Conservation (phyloP, 2,113 vertebrate species). For the Ammodytes dubius region DNA sequence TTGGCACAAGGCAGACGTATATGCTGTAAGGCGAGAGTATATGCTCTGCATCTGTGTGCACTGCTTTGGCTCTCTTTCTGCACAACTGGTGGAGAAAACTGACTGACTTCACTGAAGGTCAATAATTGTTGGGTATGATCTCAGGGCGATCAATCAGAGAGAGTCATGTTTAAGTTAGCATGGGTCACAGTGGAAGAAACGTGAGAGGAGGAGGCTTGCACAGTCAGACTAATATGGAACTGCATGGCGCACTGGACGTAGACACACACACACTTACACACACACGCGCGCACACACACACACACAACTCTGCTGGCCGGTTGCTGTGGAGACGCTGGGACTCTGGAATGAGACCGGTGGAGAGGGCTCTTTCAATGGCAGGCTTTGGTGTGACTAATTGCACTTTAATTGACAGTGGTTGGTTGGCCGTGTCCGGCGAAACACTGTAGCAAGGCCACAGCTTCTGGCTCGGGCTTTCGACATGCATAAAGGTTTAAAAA, state of each 20-base stretch:
- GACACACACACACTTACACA: conserved; percentile 38
- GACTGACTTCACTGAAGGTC: conserved; percentile 56
- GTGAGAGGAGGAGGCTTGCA: conserved; percentile 41
- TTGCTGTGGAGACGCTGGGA: conserved; percentile 75
- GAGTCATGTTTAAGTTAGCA: conserved; percentile 63
- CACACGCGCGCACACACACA: conserved; percentile 1
- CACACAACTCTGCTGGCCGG: conserved; percentile 53
- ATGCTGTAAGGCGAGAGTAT: conserved; percentile 59
- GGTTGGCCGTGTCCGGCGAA: conserved; percentile 25
- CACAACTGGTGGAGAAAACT: conserved; percentile 20
- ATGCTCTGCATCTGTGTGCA: conserved; percentile 39
- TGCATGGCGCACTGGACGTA: conserved; percentile 23
- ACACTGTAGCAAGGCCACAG: conserved; percentile 26
- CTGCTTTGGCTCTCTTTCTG: conserved; percentile 46
- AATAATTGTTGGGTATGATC: conserved; percentile 59
- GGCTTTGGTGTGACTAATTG: conserved; percentile 81
- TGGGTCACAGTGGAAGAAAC: conserved; percentile 38
- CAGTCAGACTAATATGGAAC: conserved; percentile 58
- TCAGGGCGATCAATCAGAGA: conserved; percentile 70
- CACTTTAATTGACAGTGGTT: conserved; percentile 81
- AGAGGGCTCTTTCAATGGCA: conserved; percentile 59
- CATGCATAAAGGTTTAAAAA: conserved; percentile 28
- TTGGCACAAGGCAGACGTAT: conserved; percentile 55
- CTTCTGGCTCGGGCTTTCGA: conserved; percentile 17
- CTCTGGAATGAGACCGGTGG: conserved; percentile 44